Base-by-base conservation (phyloP, 2,888 invertebrate species). In the Drosophila robusta region DNA sequence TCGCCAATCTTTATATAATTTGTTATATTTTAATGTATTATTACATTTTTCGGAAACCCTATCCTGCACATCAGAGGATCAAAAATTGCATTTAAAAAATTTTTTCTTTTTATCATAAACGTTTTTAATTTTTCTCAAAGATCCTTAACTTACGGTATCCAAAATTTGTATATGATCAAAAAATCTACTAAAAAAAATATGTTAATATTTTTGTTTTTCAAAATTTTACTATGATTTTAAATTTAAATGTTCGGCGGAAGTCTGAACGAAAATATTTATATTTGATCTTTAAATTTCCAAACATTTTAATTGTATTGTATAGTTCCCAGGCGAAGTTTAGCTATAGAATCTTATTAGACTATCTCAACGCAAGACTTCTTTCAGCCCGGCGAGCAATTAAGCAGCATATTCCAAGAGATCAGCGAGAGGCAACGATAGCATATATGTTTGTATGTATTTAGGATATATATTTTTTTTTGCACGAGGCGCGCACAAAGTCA, bases 401-500 rank as follows among this genome's bases (percentile, higher is more conserved):
- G 49, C 36, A 36, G 49, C 34, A 44, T 60, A 49, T 56, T 72
- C 46, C 29, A 51, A 56, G 29, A 60, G 57, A 62, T 54, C 52
- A 44, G 4, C 44, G 24, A 49, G 47, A 22, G 36, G 7, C 39
- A 54, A 14, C 39, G 36, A 39, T 38, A 8, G 22, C 14, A 8
- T 14, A 9, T 52, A 39, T 74, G 18, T 60, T 24, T 41, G 47
- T 63, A 54, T 57, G 42, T 46, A 41, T 57, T 45, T 42, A 36
- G 46, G 42, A 45, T 68, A 74, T 60, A 73, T 61, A 52, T 56
- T 80, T 57, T 76, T 47, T 84, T 85, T 89, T 89, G 89, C 86
- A 86, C 87, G 82, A 86, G 86, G 89, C 78, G 89, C 89, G 84
- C 90, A 86, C 90, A 80, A 86, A 88, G 75, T 89, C 80, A 88